Base-by-base conservation (phyloP, 1,140 invertebrate genomes). In the Camponotus floridanus region DNA sequence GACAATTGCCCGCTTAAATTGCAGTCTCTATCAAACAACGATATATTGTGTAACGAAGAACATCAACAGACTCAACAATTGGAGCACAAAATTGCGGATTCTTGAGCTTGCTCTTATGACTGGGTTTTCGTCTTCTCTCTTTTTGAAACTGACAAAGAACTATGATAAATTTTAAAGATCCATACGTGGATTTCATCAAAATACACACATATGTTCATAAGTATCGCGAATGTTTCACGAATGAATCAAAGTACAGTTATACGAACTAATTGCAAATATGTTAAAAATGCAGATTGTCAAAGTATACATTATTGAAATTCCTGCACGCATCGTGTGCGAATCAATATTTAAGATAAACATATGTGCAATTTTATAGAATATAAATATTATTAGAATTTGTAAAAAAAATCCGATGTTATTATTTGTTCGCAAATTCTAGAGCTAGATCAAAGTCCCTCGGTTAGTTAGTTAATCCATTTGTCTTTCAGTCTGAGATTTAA, bases 1-100 rank as follows among this genome's bases (percentile, higher is more conserved):
- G 95, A 95, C 88, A 90, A 92, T 1, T 95, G 91, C 64, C 92
- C 91, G 33, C 91, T 92, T 33, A 85, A 83, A 21, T 59, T 59
- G 6, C 65, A 76, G 0, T 57, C 87, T 9, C 31, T 68, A 31
- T 42, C 81, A 9, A 36, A 59, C 8, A 42, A 59, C 26, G 62
- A 81, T 42, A n/a, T 59, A 0, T 15, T 57, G 5, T 26, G 45
- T 33, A 39, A 1, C 2, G 73, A 68, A 26, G 78, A 83, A 61
- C 57, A 61, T 48, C 76, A 81, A 62, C 57, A 68, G 0, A 7
- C 26, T 0, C 84, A 86, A 13, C 57, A 76, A 21, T 73, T 86
- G 45, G 84, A 88, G n/a, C 87, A 89, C 8, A 84, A 84, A 6
- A 73, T 59, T 57, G n/a, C 26, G 5, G 31, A 83, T 61, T 62